Base-by-base conservation (phyloP, 2,888 invertebrate species). In the Branchellion lobata region DNA sequence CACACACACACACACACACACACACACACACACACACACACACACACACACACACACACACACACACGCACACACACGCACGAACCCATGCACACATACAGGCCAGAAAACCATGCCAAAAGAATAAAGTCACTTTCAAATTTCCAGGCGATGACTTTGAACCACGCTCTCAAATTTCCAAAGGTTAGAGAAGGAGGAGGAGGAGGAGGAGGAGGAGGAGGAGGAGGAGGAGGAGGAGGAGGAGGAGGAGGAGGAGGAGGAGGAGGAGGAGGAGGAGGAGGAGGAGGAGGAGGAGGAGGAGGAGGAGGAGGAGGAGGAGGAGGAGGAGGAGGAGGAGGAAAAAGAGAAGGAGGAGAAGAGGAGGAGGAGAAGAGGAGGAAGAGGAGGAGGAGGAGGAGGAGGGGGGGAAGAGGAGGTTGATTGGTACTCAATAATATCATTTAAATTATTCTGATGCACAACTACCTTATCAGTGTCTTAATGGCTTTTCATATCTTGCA, bases 91-190 rank as follows among this genome's bases (percentile, higher is more conserved):
- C 47, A 47, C 47, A 47, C 47, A 47, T 18, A 47, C 61, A 57
- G 61, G n/a, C 61, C 21, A 24, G 61, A 57, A n/a, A 57, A 18
- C 3, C 61, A 57, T 3, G 14, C 5, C 11, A 57, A n/a, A 24
- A 57, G 61, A 57, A 57, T 57, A 0, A 74, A 84, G 53, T 84
- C 83, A 24, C 80, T 87, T 40, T 82, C 85, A 33, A 83, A 47
- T 21, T 95, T 78, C 94, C 96, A 90, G 91, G 92, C 33, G 92
- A 92, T 85, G 69, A 91, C 98, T 80, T 89, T 99, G 0, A 91
- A 92, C 80, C 93, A 94, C 86, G 96, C 97, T 0, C 91, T 98
- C 86, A 91, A 90, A 21, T 96, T 96, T 87, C 94, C 96, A 0
- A 91, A 91, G 80, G 94, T 77, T 8, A 5, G 61, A 14, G 74